phyloP scores from a whole-genome alignment of 2,113 vertebrate species.

The Lagopus muta region DNA sequence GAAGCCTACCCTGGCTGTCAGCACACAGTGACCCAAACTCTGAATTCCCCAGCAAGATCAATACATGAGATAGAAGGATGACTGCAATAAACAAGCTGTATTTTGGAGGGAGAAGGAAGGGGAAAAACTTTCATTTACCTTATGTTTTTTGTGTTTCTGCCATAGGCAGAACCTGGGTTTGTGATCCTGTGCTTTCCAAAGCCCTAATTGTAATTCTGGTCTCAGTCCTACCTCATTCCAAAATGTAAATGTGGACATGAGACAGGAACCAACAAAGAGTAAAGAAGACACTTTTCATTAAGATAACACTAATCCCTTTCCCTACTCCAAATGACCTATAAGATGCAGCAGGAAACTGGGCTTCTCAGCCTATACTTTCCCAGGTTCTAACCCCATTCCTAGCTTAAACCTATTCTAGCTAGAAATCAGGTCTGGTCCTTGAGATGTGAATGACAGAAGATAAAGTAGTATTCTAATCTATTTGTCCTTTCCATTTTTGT shows the following conservation, averaged over 20 bases:
- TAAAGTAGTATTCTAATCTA: not conserved
- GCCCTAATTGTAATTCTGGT: not conserved
- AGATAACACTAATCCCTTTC: not conserved
- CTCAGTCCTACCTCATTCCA: not conserved
- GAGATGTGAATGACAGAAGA: not conserved
- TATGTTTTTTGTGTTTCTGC: not conserved
- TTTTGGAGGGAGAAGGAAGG: not conserved
- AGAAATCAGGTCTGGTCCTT: not conserved
- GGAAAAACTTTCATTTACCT: fast-evolving
- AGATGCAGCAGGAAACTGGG: not conserved
- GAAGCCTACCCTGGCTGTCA: too few species aligned
- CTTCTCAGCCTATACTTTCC: not conserved
- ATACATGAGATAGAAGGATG: not conserved
- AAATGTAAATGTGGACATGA: not conserved
- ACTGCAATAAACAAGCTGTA: not conserved
- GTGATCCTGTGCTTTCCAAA: not conserved
- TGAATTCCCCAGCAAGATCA: not conserved
- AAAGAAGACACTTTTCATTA: not conserved
- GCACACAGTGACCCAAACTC: fast-evolving
- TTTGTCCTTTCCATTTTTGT: not conserved
- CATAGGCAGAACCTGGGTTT: not conserved
- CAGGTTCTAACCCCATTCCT: not conserved
- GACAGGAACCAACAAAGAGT: not conserved
- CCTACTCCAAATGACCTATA: not conserved
- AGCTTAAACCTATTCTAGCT: not conserved